Base-by-base conservation (phyloP, 2,113 vertebrate genomes). In the Nicator chloris region DNA sequence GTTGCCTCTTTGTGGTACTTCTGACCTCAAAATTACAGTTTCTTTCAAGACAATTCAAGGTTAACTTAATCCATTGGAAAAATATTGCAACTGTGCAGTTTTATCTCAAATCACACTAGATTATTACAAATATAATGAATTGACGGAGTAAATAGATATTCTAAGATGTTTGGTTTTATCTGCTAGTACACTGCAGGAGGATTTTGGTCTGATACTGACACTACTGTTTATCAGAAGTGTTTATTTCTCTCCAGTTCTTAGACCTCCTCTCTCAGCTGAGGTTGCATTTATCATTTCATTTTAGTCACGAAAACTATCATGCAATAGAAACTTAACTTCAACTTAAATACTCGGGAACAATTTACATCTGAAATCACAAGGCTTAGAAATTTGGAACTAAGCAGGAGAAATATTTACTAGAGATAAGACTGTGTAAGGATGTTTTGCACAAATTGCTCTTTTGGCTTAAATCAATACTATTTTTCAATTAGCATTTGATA, bases 401-500 rank as follows among this genome's bases (percentile, higher is more conserved):
- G 42, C 14, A 76, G n/a, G 10, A 70, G 37, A 91, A 84, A 89
- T 30, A 72, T 78, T 92, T 89, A 87, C 40, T 72, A 76, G 8
- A 71, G 40, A 64, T 82, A 91, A 69, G 28, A 79, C 47, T 54
- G 28, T 15, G 8, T 47, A 65, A 60, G 6, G 13, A 9, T 56
- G n/a, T 81, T 88, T 50, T 72, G 3, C 70, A 60, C 28, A 73
- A 80, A 70, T 71, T 87, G 19, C 69, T 84, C 45, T 60, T 86
- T 84, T 85, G 59, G 28, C 54, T 91, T 90, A 94, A 82, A 76
- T 82, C 40, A 91, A 57, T 44, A 82, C 26, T 12, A 61, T 82
- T 95, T 88, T 93, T 72, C 31, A 85, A 90, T 72, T 85, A 88
- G 26, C 24, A 60, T 88, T 94, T 85, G 80, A 82, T 57, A 90